phyloP scores from a whole-genome alignment of 2,797 vertebrate species.

The Channa striata region DNA sequence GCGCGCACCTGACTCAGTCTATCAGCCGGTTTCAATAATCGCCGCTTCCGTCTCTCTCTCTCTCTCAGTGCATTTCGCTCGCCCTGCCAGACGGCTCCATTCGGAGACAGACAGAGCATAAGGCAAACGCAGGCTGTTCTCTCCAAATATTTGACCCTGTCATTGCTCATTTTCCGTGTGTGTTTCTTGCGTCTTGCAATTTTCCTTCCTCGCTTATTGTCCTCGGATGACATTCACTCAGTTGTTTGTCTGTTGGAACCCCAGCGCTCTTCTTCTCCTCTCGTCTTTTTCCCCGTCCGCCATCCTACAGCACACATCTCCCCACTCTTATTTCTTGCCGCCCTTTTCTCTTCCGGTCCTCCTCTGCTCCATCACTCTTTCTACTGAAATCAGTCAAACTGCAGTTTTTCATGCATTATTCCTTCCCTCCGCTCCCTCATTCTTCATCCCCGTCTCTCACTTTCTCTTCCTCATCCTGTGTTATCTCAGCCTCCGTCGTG shows the following conservation, averaged over 20 bases:
- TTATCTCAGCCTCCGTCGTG: constrained; percentile 44
- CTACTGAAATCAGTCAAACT: neutral
- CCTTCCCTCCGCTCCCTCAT: neutral
- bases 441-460: neutral
- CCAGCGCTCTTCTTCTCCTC: neutral
- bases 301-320: neutral
- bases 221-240: constrained; percentile 23
- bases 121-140: constrained; percentile 42
- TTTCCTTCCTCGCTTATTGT: constrained; percentile 14
- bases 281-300: neutral
- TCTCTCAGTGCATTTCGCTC: neutral
- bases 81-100: constrained; percentile 7
- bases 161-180: constrained; percentile 27
- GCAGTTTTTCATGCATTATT: neutral
- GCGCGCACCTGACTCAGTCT: neutral
- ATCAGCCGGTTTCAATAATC: constrained; percentile 5
- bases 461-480: neutral
- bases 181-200: constrained; percentile 7
- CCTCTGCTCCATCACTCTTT: neutral
- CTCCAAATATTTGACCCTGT: constrained; percentile 47
- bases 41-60: neutral
- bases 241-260: constrained; percentile 15
- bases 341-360: neutral
- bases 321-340: neutral
- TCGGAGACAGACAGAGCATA: constrained; percentile 33